These are phyloP conservation scores for Scaptomyza parva DNA, from an alignment of 2,888 invertebrate species.

Conservation along the genomic window DNA sequence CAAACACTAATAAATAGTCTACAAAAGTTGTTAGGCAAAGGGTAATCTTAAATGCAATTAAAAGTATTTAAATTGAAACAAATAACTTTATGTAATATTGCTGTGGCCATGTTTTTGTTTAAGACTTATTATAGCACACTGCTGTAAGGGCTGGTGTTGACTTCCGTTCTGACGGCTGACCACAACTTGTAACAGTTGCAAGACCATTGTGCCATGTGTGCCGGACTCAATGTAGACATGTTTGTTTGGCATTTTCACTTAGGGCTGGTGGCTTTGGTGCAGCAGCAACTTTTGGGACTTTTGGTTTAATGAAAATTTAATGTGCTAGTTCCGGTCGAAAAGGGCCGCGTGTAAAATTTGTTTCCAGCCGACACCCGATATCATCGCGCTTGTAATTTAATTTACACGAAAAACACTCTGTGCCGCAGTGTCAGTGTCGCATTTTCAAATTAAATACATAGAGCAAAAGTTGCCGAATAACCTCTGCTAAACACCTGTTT, in stretches of 20 bases:
- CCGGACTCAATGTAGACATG: conserved; percentile 10
- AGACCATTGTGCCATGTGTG: conserved; percentile 11
- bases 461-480: conserved; percentile 26
- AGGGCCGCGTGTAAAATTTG: neutral
- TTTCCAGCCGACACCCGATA: conserved; percentile 33
- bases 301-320: conserved; percentile 76
- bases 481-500: conserved; percentile 38
- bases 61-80: neutral
- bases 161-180: conserved; percentile 9
- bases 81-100: neutral
- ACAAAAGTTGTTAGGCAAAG: conserved; percentile 41
- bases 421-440: conserved; percentile 77
- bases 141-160: neutral
- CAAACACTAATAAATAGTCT: conserved; percentile 21
- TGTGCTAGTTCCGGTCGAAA: conserved; percentile 56
- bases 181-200: conserved; percentile 46
- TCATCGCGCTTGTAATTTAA: conserved; percentile 71
- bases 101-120: neutral
- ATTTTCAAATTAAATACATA: conserved; percentile 77
- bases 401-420: conserved; percentile 65
- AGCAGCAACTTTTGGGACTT: conserved; percentile 63
- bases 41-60: neutral
- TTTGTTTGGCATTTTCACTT: conserved; percentile 25
- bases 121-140: neutral
- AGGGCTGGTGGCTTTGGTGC: conserved; percentile 29